phyloP scores from a whole-genome alignment of 2,113 vertebrate species.

The Hepsetus odoe region DNA sequence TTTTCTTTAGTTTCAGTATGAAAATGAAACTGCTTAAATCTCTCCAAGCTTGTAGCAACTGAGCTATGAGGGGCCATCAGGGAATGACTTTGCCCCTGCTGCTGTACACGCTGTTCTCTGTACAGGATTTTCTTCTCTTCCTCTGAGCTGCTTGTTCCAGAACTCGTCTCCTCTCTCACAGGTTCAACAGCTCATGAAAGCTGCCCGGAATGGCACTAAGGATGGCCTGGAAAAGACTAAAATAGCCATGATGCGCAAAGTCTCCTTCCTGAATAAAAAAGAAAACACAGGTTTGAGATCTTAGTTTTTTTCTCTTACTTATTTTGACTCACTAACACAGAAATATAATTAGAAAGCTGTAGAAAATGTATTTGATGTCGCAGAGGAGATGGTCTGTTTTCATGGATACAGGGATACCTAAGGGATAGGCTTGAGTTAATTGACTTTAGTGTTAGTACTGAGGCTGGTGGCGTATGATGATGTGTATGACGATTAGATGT shows the following conservation, averaged over 20 bases:
- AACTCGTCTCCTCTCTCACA: constrained; percentile 53
- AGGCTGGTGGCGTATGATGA: not conserved
- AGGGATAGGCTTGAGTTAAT: not conserved
- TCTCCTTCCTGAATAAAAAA: constrained; percentile 84
- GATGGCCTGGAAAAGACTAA: constrained; percentile 87
- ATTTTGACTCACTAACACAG: constrained; percentile 9
- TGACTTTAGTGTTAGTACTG: not conserved
- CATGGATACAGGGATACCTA: too few relatives aligned
- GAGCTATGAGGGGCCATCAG: constrained; percentile 18
- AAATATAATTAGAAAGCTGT: not conserved
- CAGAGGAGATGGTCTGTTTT: not conserved
- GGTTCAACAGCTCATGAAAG: constrained; percentile 90
- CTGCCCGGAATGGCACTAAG: constrained; percentile 83
- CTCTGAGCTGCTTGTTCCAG: constrained; percentile 15
- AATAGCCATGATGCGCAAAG: constrained; percentile 83
- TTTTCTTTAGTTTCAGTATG: constrained; percentile 17
- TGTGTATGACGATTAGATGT: constrained; percentile 1
- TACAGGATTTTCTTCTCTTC: constrained; percentile 23
- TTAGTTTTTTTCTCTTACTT: constrained; percentile 13
- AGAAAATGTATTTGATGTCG: too few relatives aligned
- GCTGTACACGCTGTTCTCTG: constrained; percentile 22
- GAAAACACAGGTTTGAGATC: constrained; percentile 72
- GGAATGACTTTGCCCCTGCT: constrained; percentile 34
- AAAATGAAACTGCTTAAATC: constrained; percentile 46
- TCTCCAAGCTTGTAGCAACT: constrained; percentile 28